Evolutionary conservation across 2,113 vertebrate species (phyloP).

Genomic region (Heterotis niloticus): DNA sequence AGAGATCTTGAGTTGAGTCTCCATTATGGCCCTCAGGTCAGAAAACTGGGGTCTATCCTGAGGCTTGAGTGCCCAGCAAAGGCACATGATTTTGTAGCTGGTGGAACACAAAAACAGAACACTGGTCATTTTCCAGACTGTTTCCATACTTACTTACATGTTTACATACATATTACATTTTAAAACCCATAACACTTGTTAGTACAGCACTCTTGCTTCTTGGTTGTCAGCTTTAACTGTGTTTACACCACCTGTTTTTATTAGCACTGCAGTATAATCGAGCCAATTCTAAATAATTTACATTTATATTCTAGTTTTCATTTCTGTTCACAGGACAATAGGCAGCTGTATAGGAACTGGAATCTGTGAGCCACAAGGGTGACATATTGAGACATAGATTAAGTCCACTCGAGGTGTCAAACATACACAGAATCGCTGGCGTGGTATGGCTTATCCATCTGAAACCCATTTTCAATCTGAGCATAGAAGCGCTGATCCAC

Average conservation of each 20-base stretch:
- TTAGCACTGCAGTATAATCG: too few relatives aligned
- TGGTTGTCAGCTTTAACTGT: too few relatives aligned
- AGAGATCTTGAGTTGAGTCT: slow-evolving; percentile 69
- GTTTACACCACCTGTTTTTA: too few relatives aligned
- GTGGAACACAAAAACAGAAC: slow-evolving; percentile 10
- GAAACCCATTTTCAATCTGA: slow-evolving; percentile 84
- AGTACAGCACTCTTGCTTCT: too few relatives aligned
- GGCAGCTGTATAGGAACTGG: background rate
- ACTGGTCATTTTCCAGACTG: background rate
- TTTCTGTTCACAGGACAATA: background rate
- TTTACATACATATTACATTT: background rate
- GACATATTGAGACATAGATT: background rate
- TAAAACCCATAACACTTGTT: too few relatives aligned
- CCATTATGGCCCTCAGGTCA: slow-evolving; percentile 72
- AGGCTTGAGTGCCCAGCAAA: slow-evolving; percentile 82
- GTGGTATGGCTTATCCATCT: slow-evolving; percentile 91
- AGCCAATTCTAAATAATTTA: background rate
- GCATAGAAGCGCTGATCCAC: slow-evolving; percentile 85
- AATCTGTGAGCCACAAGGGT: background rate
- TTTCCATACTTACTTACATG: too few relatives aligned
- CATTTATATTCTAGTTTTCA: background rate
- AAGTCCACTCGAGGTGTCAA: background rate
- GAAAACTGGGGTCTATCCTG: slow-evolving; percentile 78
- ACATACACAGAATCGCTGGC: slow-evolving; percentile 80
- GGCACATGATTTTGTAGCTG: slow-evolving; percentile 82